These are phyloP conservation scores for Brienomyrus brachyistius DNA, from an alignment of 2,113 vertebrate species.

Conservation along the genomic window DNA sequence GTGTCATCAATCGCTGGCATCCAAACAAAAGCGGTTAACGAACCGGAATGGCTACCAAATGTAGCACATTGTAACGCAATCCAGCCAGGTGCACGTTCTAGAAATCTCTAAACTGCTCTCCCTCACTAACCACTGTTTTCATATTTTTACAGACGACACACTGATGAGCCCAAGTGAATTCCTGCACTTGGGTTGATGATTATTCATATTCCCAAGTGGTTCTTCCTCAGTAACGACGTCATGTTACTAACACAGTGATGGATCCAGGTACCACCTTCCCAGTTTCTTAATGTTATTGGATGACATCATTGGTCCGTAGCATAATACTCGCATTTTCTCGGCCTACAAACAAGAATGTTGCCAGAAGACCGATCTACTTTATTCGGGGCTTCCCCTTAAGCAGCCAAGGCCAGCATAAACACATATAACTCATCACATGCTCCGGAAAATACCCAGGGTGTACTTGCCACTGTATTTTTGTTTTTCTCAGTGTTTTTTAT, in stretches of 20 bases:
- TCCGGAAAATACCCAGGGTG: constrained; percentile 8
- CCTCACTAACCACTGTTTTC: background rate
- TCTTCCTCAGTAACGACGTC: background rate
- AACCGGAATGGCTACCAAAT: background rate
- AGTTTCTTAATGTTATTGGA: background rate
- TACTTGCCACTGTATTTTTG: constrained; percentile 21
- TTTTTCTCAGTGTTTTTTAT: constrained; percentile 17
- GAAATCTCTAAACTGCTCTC: background rate
- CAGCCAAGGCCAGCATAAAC: constrained; percentile 32
- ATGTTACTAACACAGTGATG: background rate
- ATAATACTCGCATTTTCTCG: constrained; percentile 31
- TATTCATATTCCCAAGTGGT: background rate
- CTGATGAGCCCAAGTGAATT: background rate
- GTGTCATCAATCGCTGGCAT: background rate
- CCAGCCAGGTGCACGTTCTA: background rate
- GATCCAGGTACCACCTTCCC: background rate
- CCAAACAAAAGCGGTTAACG: background rate
- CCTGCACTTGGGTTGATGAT: background rate
- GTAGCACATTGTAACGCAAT: background rate
- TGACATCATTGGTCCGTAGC: constrained; percentile 35
- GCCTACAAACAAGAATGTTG: constrained; percentile 30
- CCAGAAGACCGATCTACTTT: constrained; percentile 26
- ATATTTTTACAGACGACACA: background rate
- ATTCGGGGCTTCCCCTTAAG: constrained; percentile 24
- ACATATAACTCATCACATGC: constrained; percentile 37